These are phyloP conservation scores for Galaxias olidus DNA, from an alignment of 2,797 vertebrate genomes.

Conservation along the genomic window DNA sequence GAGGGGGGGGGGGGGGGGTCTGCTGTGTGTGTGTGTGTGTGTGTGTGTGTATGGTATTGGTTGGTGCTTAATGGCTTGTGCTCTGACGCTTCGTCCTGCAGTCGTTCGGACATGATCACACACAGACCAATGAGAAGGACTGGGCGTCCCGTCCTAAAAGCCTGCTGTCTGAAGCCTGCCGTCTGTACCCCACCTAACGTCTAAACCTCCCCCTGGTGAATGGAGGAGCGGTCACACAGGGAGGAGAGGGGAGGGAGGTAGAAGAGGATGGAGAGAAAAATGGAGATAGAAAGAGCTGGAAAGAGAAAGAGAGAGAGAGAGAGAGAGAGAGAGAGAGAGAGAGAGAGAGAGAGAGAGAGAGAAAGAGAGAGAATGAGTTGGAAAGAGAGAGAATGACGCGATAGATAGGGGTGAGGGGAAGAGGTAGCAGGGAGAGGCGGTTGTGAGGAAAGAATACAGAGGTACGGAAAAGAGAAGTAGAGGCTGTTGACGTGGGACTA, in stretches of 20 bases:
- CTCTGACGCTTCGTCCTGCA: no score
- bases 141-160: no score
- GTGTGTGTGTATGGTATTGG: no score
- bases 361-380: constrained; percentile 4
- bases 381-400: neutral
- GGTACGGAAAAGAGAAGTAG: neutral
- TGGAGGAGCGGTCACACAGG: no score
- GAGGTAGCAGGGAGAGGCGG: neutral
- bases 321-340: neutral
- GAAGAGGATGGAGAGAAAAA: neutral
- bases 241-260: neutral
- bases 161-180: no score
- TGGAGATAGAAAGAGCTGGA: neutral
- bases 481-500: no score
- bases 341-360: constrained; percentile 18
- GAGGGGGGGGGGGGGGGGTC: neutral
- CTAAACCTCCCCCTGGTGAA: no score
- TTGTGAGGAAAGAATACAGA: neutral
- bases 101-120: no score
- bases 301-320: neutral
- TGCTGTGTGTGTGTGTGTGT: neutral
- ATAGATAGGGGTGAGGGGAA: neutral
- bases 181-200: no score
- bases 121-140: no score
- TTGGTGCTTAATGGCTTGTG: no score